phyloP scores from a whole-genome alignment of 2,888 invertebrate species.

The Agriopis aurantiaria region DNA sequence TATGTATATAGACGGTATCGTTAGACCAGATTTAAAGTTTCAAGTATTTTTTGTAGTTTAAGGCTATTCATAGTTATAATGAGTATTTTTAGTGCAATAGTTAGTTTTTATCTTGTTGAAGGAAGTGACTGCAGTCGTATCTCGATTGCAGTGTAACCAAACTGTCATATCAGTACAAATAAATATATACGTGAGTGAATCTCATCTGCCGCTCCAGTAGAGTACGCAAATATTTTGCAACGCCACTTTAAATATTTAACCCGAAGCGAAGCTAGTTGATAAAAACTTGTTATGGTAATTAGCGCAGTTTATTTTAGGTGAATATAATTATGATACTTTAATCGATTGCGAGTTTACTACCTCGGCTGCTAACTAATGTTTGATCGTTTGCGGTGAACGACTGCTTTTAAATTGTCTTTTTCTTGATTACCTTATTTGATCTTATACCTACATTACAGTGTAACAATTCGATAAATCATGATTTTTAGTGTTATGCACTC shows the following conservation, averaged over 20 bases:
- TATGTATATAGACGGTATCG: too few relatives aligned
- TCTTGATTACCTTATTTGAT: not conserved
- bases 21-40: not conserved
- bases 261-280: not conserved
- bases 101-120: not conserved
- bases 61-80: not conserved
- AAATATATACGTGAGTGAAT: not conserved
- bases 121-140: not conserved
- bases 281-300: not conserved
- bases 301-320: not conserved
- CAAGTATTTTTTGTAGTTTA: not conserved
- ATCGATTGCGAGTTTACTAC: not conserved
- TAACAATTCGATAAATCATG: not conserved
- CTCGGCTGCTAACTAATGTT: not conserved
- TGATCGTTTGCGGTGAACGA: not conserved
- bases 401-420: not conserved
- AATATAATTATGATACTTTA: not conserved
- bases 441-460: not conserved
- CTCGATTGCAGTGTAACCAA: not conserved
- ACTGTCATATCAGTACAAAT: not conserved
- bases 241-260: not conserved
- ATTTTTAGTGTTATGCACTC: too few relatives aligned
- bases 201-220: not conserved
- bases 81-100: too few relatives aligned
- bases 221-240: conserved; percentile 4